Conservation (phyloP, 2,888 invertebrate species). For the Ceramica pisi region DNA sequence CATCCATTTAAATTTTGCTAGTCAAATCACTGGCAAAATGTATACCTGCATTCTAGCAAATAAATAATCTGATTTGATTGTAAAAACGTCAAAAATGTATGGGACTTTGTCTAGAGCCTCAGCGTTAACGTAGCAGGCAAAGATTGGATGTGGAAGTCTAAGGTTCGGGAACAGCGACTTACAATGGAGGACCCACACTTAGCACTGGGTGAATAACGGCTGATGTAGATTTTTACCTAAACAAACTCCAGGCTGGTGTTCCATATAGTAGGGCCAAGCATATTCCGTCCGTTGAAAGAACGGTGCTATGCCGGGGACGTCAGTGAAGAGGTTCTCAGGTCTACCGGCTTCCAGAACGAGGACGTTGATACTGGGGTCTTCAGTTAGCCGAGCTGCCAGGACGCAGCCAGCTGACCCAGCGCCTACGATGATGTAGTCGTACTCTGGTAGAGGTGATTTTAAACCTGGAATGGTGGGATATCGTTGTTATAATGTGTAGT, state of each 20-base stretch:
- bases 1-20: too few relatives aligned
- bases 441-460: slow-evolving; percentile 82
- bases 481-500: too few relatives aligned
- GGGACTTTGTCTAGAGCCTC: too few relatives aligned
- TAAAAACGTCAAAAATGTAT: too few relatives aligned
- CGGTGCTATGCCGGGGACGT: slow-evolving; percentile 89
- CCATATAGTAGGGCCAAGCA: slow-evolving; percentile 92
- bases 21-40: too few relatives aligned
- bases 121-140: too few relatives aligned
- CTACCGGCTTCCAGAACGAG: slow-evolving; percentile 91
- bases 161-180: not conserved
- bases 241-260: slow-evolving; percentile 90
- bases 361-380: slow-evolving; percentile 88
- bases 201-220: not conserved
- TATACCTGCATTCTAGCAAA: too few relatives aligned
- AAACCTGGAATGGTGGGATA: slow-evolving; percentile 73
- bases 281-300: slow-evolving; percentile 91
- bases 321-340: slow-evolving; percentile 85
- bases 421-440: slow-evolving; percentile 91
- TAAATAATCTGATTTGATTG: too few relatives aligned
- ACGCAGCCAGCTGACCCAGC: slow-evolving; percentile 91
- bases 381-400: slow-evolving; percentile 88
- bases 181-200: not conserved
- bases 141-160: not conserved
- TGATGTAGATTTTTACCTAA: slow-evolving; percentile 72